A percentile compares a stretch with the other conserved stretches of the same genome.
These are phyloP conservation scores for Pogonognathellus flavescens DNA, from an alignment of 1,140 invertebrate species.

Conservation along the genomic window DNA sequence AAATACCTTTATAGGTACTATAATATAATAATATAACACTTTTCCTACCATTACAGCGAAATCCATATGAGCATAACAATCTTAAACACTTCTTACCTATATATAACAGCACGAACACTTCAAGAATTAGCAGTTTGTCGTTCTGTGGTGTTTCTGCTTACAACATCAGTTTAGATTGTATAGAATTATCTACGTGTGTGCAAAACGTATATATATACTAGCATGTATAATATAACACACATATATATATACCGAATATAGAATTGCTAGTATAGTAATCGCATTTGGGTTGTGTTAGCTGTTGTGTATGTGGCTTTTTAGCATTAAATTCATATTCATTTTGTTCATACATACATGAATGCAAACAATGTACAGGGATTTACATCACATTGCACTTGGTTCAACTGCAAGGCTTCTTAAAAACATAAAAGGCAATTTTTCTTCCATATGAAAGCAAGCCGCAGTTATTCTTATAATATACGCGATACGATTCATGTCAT, in stretches of 20 bases:
- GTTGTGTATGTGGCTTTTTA: not conserved
- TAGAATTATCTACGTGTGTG: not conserved
- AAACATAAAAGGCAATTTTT: no score
- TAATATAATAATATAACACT: no score
- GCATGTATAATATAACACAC: not conserved
- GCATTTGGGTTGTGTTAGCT: not conserved
- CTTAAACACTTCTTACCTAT: no score
- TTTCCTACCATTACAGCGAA: no score
- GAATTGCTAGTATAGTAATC: not conserved
- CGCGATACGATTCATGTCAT: conserved; percentile 13
- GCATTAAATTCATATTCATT: not conserved
- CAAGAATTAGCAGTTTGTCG: no score
- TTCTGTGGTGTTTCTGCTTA: no score
- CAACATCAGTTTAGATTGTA: no score
- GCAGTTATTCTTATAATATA: not conserved
- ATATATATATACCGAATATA: no score
- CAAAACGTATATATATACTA: not conserved
- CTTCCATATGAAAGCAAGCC: not conserved
- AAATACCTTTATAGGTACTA: no score
- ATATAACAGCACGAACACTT: no score
- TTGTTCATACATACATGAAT: not conserved
- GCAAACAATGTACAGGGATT: not conserved
- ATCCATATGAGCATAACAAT: no score
- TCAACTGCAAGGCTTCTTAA: no score
- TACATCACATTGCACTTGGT: not conserved